Conservation (phyloP, 2,888 invertebrate species). For the Dendrolimus pini region DNA sequence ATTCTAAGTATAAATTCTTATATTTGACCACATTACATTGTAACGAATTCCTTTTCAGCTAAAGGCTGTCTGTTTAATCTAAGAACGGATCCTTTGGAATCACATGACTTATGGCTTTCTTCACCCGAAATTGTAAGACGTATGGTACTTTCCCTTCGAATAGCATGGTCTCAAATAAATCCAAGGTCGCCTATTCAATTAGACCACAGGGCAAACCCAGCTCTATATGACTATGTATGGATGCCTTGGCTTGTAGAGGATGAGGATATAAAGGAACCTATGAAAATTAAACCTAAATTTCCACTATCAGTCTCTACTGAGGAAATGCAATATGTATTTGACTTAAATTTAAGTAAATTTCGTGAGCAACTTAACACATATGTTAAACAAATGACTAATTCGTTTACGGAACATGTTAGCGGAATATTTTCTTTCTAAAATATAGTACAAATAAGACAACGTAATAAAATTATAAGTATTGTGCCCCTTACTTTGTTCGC, state of each 20-base stretch:
- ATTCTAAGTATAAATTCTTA: not conserved
- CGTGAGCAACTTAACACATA: slow-evolving; percentile 25
- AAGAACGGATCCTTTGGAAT: slow-evolving; percentile 34
- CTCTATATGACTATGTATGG: slow-evolving; percentile 31
- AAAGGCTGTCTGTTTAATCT: slow-evolving; percentile 43
- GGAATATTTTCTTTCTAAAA: slow-evolving; percentile 25
- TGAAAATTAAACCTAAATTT: slow-evolving; percentile 20
- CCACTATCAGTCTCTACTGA: slow-evolving; percentile 32
- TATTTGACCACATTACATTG: too few species aligned
- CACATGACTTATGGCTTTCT: slow-evolving; percentile 33
- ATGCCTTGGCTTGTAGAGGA: slow-evolving; percentile 32
- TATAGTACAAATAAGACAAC: slow-evolving; percentile 2
- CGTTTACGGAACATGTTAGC: slow-evolving; percentile 26
- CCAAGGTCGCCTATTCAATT: slow-evolving; percentile 22
- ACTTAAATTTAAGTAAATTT: slow-evolving; percentile 29
- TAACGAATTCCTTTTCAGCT: slow-evolving; percentile 21
- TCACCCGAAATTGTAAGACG: slow-evolving; percentile 28
- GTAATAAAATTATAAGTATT: not conserved
- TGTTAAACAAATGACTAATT: slow-evolving; percentile 25
- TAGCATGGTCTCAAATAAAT: slow-evolving; percentile 31
- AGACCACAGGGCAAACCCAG: slow-evolving; percentile 33
- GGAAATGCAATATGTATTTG: slow-evolving; percentile 32
- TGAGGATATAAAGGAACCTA: slow-evolving; percentile 20
- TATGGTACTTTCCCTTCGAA: slow-evolving; percentile 28
- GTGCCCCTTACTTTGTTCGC: too few species aligned